Evolutionary conservation across 2,888 invertebrate species (phyloP), one percentile per base, ranked within the genome.

Genomic region (Scaptomyza polygonia): DNA sequence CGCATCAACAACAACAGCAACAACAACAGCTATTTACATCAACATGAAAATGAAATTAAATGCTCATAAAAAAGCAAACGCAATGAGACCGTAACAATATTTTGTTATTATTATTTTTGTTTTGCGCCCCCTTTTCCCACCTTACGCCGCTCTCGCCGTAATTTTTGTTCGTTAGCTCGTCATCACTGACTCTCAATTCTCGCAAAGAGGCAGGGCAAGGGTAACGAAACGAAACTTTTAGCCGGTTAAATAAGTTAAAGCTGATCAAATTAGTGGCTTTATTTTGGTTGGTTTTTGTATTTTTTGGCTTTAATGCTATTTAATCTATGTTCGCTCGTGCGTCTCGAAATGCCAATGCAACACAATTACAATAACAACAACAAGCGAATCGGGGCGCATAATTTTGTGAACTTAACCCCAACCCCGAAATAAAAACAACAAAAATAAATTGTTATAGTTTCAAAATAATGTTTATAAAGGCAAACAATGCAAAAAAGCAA

Each of bases 1-100:
- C 53, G 49, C 57, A 62, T 43, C 69, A 44, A 40, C 51, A 39
- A 25, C 39, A 40, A 47, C 57, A 55, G 11, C 43, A 44, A 21
- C 14, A 49, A 36, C 16, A 69, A 27, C 57, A 54, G 12, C 51
- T 59, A 32, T 44, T 54, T 48, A 16, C 45, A 75, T 57, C 52
- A 74, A 75, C 68, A 77, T 77, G 77, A 79, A 75, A 81, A 72
- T 78, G 68, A 81, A 83, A 79, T 83, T 83, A 77, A 79, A 79
- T 71, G 75, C 72, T 75, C 67, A 63, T 66, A 72, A 70, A 80
- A 79, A 81, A 77, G 53, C 54, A 44, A 80, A 70, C 80, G 77
- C 72, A 81, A 81, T 83, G 80, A 81, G 81, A 79, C 83, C 81
- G 80, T 83, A 81, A 83, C 81, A 79, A 74, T 39, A 39, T 77